Evolutionary conservation across 1,140 invertebrate genomes (phyloP).

Genomic region (Cephus cinctus): DNA sequence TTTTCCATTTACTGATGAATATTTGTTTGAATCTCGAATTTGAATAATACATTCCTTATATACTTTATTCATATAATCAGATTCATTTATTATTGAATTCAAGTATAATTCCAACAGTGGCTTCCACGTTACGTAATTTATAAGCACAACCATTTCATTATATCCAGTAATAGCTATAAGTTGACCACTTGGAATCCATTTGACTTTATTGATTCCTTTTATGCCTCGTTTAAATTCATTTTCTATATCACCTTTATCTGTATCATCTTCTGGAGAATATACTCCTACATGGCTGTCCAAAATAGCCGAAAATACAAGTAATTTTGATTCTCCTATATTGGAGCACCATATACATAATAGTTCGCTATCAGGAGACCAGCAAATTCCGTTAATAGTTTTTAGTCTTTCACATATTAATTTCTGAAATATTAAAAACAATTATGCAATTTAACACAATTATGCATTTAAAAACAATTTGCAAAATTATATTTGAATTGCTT

Average conservation of each 20-base stretch:
- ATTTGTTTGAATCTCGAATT: conserved; percentile 29
- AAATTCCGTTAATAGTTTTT: conserved; percentile 40
- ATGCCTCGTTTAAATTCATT: conserved; percentile 20
- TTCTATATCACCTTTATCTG: background rate
- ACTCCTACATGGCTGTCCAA: conserved; percentile 40
- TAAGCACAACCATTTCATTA: conserved; percentile 48
- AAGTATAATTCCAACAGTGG: conserved; percentile 40
- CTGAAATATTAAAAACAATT: conserved; percentile 36
- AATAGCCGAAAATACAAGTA: conserved; percentile 46
- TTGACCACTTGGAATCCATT: conserved; percentile 48
- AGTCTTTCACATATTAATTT: conserved; percentile 50
- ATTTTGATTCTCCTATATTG: conserved; percentile 36
- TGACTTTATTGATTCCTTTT: conserved; percentile 44
- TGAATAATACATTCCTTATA: conserved; percentile 41
- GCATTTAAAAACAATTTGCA: too few species aligned
- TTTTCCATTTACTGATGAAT: conserved; percentile 17
- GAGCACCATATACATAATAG: conserved; percentile 49
- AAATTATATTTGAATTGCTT: too few species aligned
- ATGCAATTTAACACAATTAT: too few species aligned
- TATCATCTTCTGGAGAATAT: conserved; percentile 35
- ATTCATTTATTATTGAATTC: conserved; percentile 43
- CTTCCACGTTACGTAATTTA: conserved; percentile 50
- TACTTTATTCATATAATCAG: conserved; percentile 43
- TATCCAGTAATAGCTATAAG: conserved; percentile 46
- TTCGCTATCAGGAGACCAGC: conserved; percentile 50